Evolutionary conservation across 1,140 invertebrate species (phyloP).

Genomic region (Brachionus paranguensis): DNA sequence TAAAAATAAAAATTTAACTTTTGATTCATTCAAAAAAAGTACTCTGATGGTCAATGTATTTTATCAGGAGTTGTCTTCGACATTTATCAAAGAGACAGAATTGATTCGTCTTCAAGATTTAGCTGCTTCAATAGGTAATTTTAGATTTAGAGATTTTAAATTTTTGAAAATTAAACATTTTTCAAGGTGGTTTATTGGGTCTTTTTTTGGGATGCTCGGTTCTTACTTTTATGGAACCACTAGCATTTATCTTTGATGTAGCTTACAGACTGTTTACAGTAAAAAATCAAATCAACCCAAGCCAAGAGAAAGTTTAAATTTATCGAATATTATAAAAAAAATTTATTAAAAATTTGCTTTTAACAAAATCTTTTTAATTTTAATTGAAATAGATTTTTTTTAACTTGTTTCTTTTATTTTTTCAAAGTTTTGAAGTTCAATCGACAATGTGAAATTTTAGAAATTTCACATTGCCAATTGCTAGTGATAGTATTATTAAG

Average conservation of each 20-base stretch:
- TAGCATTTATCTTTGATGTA: background rate
- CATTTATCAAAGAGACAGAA: background rate
- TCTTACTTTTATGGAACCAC: background rate
- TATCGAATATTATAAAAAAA: too few species aligned
- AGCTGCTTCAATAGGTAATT: background rate
- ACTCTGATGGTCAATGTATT: slow-evolving; percentile 5
- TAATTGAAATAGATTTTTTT: too few species aligned
- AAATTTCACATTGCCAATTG: too few species aligned
- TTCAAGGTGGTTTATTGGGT: background rate
- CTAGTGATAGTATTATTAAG: too few species aligned
- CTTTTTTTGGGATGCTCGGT: background rate
- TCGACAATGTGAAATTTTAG: too few species aligned
- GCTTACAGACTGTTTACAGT: background rate
- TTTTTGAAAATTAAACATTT: background rate
- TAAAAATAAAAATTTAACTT: background rate
- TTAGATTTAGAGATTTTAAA: background rate
- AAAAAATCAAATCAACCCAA: background rate
- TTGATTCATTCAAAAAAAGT: background rate
- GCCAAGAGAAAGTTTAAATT: too few species aligned
- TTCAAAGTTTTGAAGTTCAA: too few species aligned
- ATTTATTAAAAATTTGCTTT: too few species aligned
- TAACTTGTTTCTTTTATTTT: too few species aligned
- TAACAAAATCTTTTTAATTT: too few species aligned
- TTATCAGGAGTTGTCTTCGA: background rate
- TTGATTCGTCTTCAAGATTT: background rate